Evolutionary conservation across 2,888 invertebrate genomes (phyloP).

Genomic region (Pediacus dermestoides): DNA sequence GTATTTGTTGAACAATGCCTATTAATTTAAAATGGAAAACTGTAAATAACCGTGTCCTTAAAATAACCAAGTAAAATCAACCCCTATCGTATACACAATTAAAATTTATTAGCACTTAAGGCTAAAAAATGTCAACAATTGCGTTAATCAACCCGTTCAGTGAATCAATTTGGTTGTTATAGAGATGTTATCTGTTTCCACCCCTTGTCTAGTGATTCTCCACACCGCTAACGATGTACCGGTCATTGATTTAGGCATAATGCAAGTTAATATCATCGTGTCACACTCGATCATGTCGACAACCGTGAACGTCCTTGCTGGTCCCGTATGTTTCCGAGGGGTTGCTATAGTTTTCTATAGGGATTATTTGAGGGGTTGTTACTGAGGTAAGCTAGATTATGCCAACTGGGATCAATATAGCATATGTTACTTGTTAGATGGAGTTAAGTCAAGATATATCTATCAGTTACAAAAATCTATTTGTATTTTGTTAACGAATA

Average conservation of each 20-base stretch:
- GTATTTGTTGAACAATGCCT: too few relatives aligned
- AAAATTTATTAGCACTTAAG: conserved; percentile 44
- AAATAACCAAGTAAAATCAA: conserved; percentile 16
- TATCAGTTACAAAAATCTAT: too few relatives aligned
- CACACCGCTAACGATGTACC: conserved; percentile 24
- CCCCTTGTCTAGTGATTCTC: conserved; percentile 30
- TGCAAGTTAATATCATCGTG: conserved; percentile 46
- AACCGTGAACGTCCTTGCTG: conserved; percentile 35
- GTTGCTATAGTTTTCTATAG: conserved; percentile 19
- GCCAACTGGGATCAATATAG: conserved; percentile 34
- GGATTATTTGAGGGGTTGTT: conserved; percentile 23
- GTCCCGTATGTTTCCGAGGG: conserved; percentile 9
- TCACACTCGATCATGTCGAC: conserved; percentile 47
- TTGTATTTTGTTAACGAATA: too few relatives aligned
- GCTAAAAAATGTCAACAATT: conserved; percentile 40
- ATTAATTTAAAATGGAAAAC: too few relatives aligned
- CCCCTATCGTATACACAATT: conserved; percentile 24
- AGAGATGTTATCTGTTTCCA: conserved; percentile 40
- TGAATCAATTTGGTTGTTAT: conserved; percentile 39
- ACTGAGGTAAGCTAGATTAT: conserved; percentile 36
- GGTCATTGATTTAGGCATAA: conserved; percentile 45
- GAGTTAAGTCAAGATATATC: conserved; percentile 31
- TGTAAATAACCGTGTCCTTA: conserved; percentile 27
- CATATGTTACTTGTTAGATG: conserved; percentile 34
- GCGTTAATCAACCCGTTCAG: conserved; percentile 41